Base-by-base conservation (phyloP, 2,888 invertebrate species). In the Miltochrista miniata region DNA sequence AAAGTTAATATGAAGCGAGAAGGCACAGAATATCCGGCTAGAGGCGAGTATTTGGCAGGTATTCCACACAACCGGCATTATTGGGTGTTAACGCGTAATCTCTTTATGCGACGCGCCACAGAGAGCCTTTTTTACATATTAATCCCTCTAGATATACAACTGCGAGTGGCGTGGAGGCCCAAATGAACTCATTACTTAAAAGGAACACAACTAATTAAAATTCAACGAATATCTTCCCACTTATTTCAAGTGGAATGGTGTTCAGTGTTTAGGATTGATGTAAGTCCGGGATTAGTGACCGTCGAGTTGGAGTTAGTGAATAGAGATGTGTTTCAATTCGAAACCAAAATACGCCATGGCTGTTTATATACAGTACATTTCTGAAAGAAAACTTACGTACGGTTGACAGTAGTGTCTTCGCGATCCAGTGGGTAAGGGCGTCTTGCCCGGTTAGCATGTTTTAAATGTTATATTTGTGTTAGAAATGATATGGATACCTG, bases 21-120 rank as follows among this genome's bases (percentile, higher is more conserved):
- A 56, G 51, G 49, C 52, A 52, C 48, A 37, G 33, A 47, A 40
- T 43, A 41, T 30, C 40, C 37, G 15, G 45, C 41, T 35, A 18
- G 12, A 12, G 44, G 29, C 41, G 41, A 40, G 41, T 57, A 59
- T 63, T 61, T 47, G 65, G 61, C 64, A 68, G 70, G 67, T 70
- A 68, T 68, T 64, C 53, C 67, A 61, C 67, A 60, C 61, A 56
- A 54, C 64, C 43, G 54, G 68, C 56, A 68, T 72, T 72, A 76
- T 64, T 65, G 74, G 63, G 60, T 55, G 64, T 70, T 64, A 64
- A 63, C 59, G 57, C 55, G 66, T 70, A 74, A 75, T 69, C 70
- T 64, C 66, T 65, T 60, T 50, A 64, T 54, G 50, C 53, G 43
- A 45, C 48, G 45, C 56, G 50, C 48, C 44, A 35, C 49, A 48